Conservation (phyloP, 1,140 invertebrate genomes). For the Heliconius hermathena region DNA sequence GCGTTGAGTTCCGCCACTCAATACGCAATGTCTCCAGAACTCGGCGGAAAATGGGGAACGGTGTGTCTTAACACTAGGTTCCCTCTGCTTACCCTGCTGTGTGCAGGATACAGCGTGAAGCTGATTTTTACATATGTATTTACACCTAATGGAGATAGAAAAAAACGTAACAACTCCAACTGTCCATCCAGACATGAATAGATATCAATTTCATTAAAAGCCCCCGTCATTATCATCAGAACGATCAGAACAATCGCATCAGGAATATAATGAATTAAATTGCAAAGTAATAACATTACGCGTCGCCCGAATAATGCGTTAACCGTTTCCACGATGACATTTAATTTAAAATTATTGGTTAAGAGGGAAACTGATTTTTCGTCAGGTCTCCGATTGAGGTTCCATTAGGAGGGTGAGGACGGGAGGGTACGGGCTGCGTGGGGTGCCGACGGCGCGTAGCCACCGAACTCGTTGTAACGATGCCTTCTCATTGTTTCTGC, state of each 20-base stretch:
- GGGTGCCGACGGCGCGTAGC: conserved; percentile 37
- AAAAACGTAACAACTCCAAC: conserved; percentile 21
- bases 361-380: conserved; percentile 75
- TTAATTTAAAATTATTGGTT: conserved; percentile 77
- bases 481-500: conserved; percentile 52
- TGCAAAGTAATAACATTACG: conserved; percentile 74
- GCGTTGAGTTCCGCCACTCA: too few relatives aligned
- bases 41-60: too few relatives aligned
- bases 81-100: too few relatives aligned
- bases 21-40: too few relatives aligned
- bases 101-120: too few relatives aligned
- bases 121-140: neutral
- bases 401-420: conserved; percentile 54
- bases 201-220: conserved; percentile 78
- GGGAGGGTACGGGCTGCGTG: conserved; percentile 45
- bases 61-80: too few relatives aligned
- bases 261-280: conserved; percentile 74
- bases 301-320: conserved; percentile 73
- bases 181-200: conserved; percentile 46
- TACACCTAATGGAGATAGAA: neutral
- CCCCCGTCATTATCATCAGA: conserved; percentile 64
- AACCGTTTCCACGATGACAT: conserved; percentile 75
- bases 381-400: conserved; percentile 51
- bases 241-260: conserved; percentile 68
- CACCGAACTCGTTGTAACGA: conserved; percentile 52